These are phyloP conservation scores for Stichopus chloronotus DNA, from an alignment of 35 echinoderm and acorn worm genomes.

Conservation along the genomic window DNA sequence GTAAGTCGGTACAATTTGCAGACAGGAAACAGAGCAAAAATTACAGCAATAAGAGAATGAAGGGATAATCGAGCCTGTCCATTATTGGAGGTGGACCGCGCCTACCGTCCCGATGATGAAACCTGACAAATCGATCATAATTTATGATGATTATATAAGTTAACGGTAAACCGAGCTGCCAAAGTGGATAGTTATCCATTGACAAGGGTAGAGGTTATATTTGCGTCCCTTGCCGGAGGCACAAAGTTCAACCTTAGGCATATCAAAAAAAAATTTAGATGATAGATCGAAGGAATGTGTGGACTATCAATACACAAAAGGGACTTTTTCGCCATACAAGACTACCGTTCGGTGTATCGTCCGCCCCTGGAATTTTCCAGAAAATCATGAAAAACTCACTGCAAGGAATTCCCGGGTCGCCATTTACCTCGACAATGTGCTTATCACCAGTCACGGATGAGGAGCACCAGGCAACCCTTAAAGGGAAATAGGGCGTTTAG, in stretches of 20 bases:
- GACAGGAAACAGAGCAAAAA: background rate
- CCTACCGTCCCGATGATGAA: too few relatives aligned
- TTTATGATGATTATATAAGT: too few relatives aligned
- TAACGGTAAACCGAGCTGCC: too few relatives aligned
- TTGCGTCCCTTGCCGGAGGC: background rate
- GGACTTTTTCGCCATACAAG: constrained; percentile 63
- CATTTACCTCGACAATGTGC: constrained; percentile 64
- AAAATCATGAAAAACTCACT: constrained; percentile 61
- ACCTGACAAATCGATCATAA: too few relatives aligned
- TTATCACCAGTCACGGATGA: constrained; percentile 41
- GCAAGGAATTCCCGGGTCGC: constrained; percentile 33
- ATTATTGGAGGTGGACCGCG: too few relatives aligned
- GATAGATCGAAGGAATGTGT: constrained; percentile 1
- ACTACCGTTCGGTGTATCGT: constrained; percentile 64
- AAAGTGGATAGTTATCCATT: background rate
- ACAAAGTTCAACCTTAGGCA: too few relatives aligned
- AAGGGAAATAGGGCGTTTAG: too few relatives aligned
- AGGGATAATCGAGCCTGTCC: too few relatives aligned
- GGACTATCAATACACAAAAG: constrained; percentile 59
- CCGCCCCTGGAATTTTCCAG: constrained; percentile 72
- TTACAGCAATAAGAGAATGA: too few relatives aligned
- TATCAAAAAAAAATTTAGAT: background rate
- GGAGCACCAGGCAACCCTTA: constrained; percentile 48
- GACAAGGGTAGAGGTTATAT: background rate
- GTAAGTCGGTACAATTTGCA: too few relatives aligned